Evolutionary conservation across 1,140 invertebrate genomes (phyloP).

Genomic region (Aricia agestis): DNA sequence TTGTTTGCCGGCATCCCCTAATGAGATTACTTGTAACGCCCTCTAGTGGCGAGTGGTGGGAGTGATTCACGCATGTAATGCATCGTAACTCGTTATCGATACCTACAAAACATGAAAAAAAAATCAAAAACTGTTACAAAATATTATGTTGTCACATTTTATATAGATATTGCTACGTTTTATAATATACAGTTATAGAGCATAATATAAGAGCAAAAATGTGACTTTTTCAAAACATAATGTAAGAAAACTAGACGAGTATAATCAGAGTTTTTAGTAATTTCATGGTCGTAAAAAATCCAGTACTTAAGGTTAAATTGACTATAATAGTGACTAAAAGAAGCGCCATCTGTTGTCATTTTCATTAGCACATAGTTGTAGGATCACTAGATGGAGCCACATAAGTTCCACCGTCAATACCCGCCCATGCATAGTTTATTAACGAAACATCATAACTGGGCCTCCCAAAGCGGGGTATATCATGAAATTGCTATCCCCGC

Average conservation of each 20-base stretch:
- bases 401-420: constrained; percentile 34
- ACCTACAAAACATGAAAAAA: background rate
- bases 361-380: background rate
- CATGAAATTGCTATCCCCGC: constrained; percentile 53
- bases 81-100: background rate
- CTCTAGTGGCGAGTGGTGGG: constrained; percentile 36
- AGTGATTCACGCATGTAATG: constrained; percentile 16
- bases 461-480: constrained; percentile 46
- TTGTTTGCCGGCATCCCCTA: constrained; percentile 29
- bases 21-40: constrained; percentile 32
- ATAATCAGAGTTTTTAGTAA: too few species aligned
- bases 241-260: too few species aligned
- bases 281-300: too few species aligned
- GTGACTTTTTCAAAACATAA: too few species aligned
- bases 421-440: constrained; percentile 56
- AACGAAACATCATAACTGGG: constrained; percentile 46
- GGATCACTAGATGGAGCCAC: constrained; percentile 40
- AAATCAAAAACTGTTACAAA: background rate
- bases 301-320: too few species aligned
- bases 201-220: too few species aligned
- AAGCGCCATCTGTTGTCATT: constrained; percentile 34
- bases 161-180: too few species aligned
- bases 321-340: background rate
- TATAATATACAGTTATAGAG: too few species aligned
- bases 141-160: background rate